Evolutionary conservation across 2,113 vertebrate genomes (phyloP), one percentile per base, ranked within the genome.

Genomic region (Gasterosteus nipponicus): DNA sequence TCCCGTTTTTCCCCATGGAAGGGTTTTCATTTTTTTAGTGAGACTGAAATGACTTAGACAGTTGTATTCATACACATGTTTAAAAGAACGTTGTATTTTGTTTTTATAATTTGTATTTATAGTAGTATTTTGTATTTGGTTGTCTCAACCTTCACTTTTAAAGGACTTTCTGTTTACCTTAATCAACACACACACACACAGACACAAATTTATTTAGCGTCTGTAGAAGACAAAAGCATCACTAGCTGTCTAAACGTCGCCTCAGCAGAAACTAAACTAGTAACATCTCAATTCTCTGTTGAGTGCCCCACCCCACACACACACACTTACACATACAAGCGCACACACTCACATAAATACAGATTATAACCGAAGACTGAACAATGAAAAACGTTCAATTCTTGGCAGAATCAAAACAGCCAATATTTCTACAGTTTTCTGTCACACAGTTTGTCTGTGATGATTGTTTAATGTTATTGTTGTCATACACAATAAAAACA

Each of bases 221-320:
- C 10, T 68, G 54, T 12, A 35, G 60, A 61, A 60, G 62, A 79
- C 61, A 22, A 68, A 73, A 54, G 70, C 44, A 1, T 67, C 19
- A 2, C 64, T 69, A 69, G 74, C 56, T 68, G 77, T 61, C 63
- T 73, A 49, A 69, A 64, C 49, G 81, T 75, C 18, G 51, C 69
- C 51, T 78, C 81, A 83, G 81, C 81, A 78, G n/a, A 78, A 78
- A 59, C 57, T 57, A 39, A 56, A 63, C 16, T 16, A 8, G 39
- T 9, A 78, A 77, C 68, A 38, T 76, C 73, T 76, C 54, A 82
- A 72, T 71, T 60, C 79, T 61, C 78, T 47, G 57, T n/a, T 42
- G 76, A 41, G 22, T 19, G 10, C 16, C 2, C 2, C 7, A 1
- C 22, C 22, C 22, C 58, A 35, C 26, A 38, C 69, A 44, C 62